Conservation (phyloP, 2,797 vertebrate species). For the Sandelia bainsii region DNA sequence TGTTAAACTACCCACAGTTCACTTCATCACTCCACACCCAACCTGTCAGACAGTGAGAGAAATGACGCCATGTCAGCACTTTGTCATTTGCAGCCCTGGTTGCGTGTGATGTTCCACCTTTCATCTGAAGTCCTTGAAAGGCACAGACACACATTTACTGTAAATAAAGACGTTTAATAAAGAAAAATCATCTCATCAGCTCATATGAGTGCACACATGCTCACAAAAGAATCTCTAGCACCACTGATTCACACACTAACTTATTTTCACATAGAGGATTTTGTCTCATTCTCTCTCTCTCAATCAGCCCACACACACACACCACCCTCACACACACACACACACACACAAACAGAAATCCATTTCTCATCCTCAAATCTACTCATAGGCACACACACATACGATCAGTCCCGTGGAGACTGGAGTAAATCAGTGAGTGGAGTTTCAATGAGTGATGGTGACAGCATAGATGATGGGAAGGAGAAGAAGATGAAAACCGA, state of each 20-base stretch:
- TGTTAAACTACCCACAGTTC: constrained; percentile 15
- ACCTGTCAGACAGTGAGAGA: constrained; percentile 20
- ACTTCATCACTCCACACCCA: constrained; percentile 25
- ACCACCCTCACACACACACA: not conserved
- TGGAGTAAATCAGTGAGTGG: constrained; percentile 69
- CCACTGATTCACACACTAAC: constrained; percentile 8
- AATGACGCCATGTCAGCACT: constrained; percentile 33
- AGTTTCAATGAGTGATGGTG: constrained; percentile 70
- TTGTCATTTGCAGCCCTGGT: constrained; percentile 22
- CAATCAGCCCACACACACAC: not conserved
- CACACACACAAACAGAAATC: constrained; percentile 20
- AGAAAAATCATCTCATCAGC: constrained; percentile 5
- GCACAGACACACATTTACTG: not conserved
- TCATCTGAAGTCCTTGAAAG: constrained; percentile 34
- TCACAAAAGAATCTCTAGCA: not conserved
- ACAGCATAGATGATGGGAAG: constrained; percentile 72
- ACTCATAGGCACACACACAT: constrained; percentile 45
- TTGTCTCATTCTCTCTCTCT: not conserved
- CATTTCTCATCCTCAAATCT: constrained; percentile 68
- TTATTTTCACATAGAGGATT: not conserved
- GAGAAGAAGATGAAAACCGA: constrained; percentile 73
- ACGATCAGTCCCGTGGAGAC: constrained; percentile 38
- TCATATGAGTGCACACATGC: not conserved
- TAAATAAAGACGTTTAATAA: constrained; percentile 13
- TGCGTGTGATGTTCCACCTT: constrained; percentile 23